These are phyloP conservation scores for Gracilinanus agilis DNA, from an alignment of 2,113 vertebrate genomes.

Conservation along the genomic window DNA sequence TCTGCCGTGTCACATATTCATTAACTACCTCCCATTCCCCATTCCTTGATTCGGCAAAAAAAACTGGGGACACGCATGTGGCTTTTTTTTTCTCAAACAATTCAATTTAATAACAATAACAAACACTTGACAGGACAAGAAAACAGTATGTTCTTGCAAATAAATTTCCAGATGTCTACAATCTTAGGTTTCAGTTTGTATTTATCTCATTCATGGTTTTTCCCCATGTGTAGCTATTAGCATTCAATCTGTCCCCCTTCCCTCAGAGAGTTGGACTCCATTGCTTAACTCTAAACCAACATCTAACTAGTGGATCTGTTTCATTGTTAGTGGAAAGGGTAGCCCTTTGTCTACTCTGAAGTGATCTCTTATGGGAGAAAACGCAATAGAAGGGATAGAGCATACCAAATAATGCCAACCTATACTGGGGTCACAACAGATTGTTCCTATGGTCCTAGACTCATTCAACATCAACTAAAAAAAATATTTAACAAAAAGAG, in stretches of 20 bases:
- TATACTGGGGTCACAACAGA: neutral
- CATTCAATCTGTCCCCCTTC: neutral
- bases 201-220: neutral
- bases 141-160: too few species aligned
- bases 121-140: too few species aligned
- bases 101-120: too few species aligned
- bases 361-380: neutral
- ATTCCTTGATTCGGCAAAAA: too few species aligned
- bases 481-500: neutral
- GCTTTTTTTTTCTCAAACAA: too few species aligned
- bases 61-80: too few species aligned
- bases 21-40: too few species aligned
- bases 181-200: neutral
- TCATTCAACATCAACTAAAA: neutral
- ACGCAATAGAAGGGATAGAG: neutral
- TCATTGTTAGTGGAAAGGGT: neutral
- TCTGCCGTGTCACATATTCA: too few species aligned
- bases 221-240: neutral
- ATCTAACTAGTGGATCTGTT: neutral
- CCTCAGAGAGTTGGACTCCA: neutral
- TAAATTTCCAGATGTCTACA: neutral
- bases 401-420: neutral
- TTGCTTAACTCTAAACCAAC: neutral
- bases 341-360: neutral
- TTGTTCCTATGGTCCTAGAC: neutral